Evolutionary conservation across 2,113 vertebrate genomes (phyloP).

Genomic region (Acrocephalus arundinaceus): DNA sequence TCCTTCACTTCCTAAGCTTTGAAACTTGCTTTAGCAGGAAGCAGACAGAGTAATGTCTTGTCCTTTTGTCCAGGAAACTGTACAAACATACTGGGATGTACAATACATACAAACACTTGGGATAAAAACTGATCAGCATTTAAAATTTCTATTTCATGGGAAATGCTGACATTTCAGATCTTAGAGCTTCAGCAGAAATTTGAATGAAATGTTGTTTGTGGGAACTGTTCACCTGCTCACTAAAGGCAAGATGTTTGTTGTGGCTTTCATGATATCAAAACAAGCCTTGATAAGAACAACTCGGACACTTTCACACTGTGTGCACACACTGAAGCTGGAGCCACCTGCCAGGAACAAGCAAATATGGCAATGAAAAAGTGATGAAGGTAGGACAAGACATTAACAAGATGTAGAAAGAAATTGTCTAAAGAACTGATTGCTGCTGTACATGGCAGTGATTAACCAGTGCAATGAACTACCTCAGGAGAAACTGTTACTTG

Average conservation of each 20-base stretch:
- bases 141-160: neutral
- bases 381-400: neutral
- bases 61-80: neutral
- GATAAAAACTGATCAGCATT: neutral
- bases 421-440: neutral
- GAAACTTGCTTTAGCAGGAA: neutral
- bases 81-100: neutral
- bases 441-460: neutral
- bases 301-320: neutral
- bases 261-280: neutral
- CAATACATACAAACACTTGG: neutral
- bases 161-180: neutral
- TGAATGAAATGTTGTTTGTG: neutral
- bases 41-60: neutral
- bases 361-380: neutral
- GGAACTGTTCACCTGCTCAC: neutral
- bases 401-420: neutral
- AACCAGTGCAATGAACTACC: neutral
- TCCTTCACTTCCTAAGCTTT: neutral
- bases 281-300: neutral
- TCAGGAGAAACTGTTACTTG: neutral
- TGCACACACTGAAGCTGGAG: neutral
- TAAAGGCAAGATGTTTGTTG: neutral
- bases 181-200: neutral
- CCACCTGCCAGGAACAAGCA: neutral